These are phyloP conservation scores for Lampris incognitus DNA, from an alignment of 2,113 vertebrate species.

Conservation along the genomic window DNA sequence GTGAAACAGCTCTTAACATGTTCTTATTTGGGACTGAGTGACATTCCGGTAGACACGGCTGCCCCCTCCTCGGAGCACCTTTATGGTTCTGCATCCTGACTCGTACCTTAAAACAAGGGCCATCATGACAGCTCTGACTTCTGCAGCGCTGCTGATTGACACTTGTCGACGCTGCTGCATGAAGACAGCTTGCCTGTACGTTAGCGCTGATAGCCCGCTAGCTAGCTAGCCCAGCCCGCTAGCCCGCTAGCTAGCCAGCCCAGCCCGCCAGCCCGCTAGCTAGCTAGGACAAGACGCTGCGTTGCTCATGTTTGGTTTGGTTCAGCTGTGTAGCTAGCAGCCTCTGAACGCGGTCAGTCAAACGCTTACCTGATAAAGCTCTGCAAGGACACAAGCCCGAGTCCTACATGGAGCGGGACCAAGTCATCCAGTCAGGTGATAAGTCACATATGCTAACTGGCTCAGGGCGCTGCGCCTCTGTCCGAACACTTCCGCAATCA, in stretches of 20 bases:
- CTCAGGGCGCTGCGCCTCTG: slow-evolving; percentile 24
- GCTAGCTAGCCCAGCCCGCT: too few species aligned
- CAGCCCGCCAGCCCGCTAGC: neutral
- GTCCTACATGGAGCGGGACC: slow-evolving; percentile 33
- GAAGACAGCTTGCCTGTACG: too few species aligned
- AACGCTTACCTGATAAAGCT: slow-evolving; percentile 55
- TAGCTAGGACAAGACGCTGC: slow-evolving; percentile 11
- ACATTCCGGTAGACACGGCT: too few species aligned
- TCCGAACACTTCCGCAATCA: slow-evolving; percentile 70
- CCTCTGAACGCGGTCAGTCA: fast-evolving
- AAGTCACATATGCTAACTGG: neutral
- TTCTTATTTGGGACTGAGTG: too few species aligned
- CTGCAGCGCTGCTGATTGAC: too few species aligned
- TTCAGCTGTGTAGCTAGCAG: neutral
- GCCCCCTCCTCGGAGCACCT: too few species aligned
- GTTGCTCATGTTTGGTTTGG: neutral
- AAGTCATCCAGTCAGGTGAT: slow-evolving; percentile 1
- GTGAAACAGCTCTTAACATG: too few species aligned
- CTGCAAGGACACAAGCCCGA: neutral
- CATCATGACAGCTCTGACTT: too few species aligned
- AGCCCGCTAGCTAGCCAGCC: too few species aligned
- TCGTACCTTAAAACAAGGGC: too few species aligned
- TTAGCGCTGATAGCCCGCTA: neutral
- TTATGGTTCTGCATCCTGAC: too few species aligned
- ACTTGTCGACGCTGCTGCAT: too few species aligned